Evolutionary conservation across 2,113 vertebrate species (phyloP), one percentile per base, ranked within the genome.

Genomic region (Petaurus breviceps): DNA sequence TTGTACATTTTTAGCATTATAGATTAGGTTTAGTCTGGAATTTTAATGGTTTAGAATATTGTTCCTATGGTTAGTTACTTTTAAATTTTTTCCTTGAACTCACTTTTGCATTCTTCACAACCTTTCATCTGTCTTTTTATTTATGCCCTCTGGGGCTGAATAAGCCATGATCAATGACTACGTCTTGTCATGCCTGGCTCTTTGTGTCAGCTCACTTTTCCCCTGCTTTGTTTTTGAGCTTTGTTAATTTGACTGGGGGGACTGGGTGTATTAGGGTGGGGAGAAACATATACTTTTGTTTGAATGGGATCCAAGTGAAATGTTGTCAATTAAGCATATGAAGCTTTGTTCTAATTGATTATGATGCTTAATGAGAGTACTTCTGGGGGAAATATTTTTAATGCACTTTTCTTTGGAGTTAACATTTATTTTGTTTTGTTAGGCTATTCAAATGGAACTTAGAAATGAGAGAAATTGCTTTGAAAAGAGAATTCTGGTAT

Each of bases 401-500:
- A 19, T 52, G 57, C 54, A 3, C 89, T 55, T 89, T n/a, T 37
- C 46, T 93, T 91, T 94, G 16, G 16, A 28, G 0, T 0, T 93
- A 95, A 95, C 16, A 94, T 37, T 24, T 52, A 9, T 94, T 97
- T 49, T 91, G 2, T 98, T 96, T 52, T 97, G 93, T 1, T 0
- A 99, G 98, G 96, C 94, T 89, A 47, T 97, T 94, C 97, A 91
- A 93, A 96, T 91, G 12, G 98, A 99, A 91, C 77, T 98, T 50
- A 98, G 98, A 90, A 97, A 97, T 94, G 98, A 99, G 96, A 99
- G 97, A 97, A 98, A 93, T 49, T 97, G 93, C 94, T 98, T 98
- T 89, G 98, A 98, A 93, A 99, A 98, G 68, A 98, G 98, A 90
- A 98, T 98, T 46, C 98, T 99, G 99, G 99, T 99, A 96, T 95